Percentiles rank a stretch among this genome's conserved stretches.
Conservation (phyloP, 2,113 vertebrate genomes). For the Chiloscyllium plagiosum region DNA sequence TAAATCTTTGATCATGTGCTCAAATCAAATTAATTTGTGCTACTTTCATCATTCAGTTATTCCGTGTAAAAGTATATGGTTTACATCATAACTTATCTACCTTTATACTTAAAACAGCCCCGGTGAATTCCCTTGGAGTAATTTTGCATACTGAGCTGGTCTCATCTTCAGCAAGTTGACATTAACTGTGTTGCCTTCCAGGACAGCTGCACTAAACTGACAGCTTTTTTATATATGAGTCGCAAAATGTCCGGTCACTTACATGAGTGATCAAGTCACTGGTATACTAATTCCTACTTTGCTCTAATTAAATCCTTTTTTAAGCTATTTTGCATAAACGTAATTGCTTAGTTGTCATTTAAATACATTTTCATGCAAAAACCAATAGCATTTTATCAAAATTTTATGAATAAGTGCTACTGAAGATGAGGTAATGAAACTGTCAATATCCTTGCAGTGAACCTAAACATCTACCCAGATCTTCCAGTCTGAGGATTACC, state of each 20-base stretch:
- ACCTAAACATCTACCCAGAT: too few relatives aligned
- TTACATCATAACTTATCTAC: background rate
- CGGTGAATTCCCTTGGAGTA: slow-evolving; percentile 72
- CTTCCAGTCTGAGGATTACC: too few relatives aligned
- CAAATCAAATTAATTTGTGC: background rate
- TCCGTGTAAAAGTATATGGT: background rate
- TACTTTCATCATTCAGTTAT: background rate
- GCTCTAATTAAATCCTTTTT: background rate
- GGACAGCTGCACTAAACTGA: slow-evolving; percentile 81
- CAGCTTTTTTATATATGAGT: slow-evolving; percentile 72
- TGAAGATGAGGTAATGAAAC: background rate
- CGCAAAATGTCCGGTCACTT: slow-evolving; percentile 79
- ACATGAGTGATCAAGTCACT: slow-evolving; percentile 61
- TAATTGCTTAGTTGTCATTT: background rate
- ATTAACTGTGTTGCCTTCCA: slow-evolving; percentile 69
- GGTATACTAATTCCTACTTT: background rate
- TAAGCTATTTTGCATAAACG: background rate
- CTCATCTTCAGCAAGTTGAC: slow-evolving; percentile 74
- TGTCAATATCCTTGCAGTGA: background rate
- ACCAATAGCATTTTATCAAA: background rate
- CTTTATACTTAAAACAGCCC: slow-evolving; percentile 61
- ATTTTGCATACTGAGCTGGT: slow-evolving; percentile 71
- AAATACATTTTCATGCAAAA: background rate
- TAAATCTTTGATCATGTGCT: background rate
- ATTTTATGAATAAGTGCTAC: background rate